phyloP scores from a whole-genome alignment of 2,888 invertebrate genomes.

The Scaeva pyrastri region DNA sequence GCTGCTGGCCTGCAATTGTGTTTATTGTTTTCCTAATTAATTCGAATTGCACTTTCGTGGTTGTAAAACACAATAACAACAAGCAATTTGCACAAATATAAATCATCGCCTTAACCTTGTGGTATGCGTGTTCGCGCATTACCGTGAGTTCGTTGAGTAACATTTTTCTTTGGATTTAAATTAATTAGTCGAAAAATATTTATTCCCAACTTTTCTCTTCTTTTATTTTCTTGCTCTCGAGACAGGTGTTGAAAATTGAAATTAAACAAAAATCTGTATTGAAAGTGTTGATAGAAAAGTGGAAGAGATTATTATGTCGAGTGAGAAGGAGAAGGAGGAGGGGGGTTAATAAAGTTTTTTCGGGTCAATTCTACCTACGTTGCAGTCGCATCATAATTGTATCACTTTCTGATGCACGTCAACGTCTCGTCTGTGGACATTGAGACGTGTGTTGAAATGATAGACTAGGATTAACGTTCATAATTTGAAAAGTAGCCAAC shows the following conservation, averaged over 20 bases:
- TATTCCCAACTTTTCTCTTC: conserved; percentile 3
- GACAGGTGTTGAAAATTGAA: conserved; percentile 46
- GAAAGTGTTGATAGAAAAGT: conserved; percentile 56
- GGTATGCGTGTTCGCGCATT: conserved; percentile 38
- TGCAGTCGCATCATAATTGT: conserved; percentile 14
- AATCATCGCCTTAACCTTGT: conserved; percentile 75
- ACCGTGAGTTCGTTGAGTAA: conserved; percentile 25
- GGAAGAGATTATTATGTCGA: background rate
- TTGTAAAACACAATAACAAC: conserved; percentile 43
- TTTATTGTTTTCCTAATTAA: conserved; percentile 64
- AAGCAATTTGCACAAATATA: conserved; percentile 54
- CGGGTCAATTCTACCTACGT: conserved; percentile 57
- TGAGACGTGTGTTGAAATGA: conserved; percentile 29
- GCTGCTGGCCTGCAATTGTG: conserved; percentile 1
- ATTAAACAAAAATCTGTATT: conserved; percentile 56
- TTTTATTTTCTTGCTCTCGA: conserved; percentile 12
- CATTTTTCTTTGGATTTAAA: conserved; percentile 62
- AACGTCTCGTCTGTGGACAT: conserved; percentile 20
- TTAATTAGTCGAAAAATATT: conserved; percentile 59
- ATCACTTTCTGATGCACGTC: conserved; percentile 46
- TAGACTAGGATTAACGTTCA: conserved; percentile 30
- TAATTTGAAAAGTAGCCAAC: conserved; percentile 56
- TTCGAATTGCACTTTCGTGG: conserved; percentile 37
- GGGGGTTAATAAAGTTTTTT: conserved; percentile 30
- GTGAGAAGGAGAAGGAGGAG: background rate